phyloP scores from a whole-genome alignment of 2,888 invertebrate genomes.

The Nysson spinosus region DNA sequence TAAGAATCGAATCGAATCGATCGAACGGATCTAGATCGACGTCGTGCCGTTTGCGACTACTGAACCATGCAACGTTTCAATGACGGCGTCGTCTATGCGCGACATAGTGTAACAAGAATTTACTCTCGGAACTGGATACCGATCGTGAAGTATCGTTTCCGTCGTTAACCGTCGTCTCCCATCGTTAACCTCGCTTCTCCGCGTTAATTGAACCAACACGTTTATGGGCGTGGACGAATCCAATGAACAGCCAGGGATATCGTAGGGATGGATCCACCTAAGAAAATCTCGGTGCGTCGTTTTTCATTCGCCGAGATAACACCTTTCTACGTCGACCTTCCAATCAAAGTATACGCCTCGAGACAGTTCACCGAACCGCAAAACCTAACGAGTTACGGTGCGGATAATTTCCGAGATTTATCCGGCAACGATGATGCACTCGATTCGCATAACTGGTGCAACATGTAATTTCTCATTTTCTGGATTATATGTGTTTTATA shows the following conservation, averaged over 20 bases:
- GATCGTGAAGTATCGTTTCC: conserved; percentile 29
- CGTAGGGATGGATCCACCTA: neutral
- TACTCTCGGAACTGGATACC: too few relatives aligned
- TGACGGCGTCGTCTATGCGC: conserved; percentile 22
- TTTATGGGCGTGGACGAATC: conserved; percentile 24
- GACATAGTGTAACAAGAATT: too few relatives aligned
- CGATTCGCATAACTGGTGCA: neutral
- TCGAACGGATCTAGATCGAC: conserved; percentile 46
- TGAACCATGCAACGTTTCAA: conserved; percentile 45
- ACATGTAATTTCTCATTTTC: too few relatives aligned
- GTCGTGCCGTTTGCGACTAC: conserved; percentile 24
- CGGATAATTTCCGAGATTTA: neutral
- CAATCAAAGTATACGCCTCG: neutral
- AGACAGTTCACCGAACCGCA: conserved; percentile 1
- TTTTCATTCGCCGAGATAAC: neutral
- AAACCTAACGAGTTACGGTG: neutral
- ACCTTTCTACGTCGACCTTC: neutral
- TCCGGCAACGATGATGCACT: neutral
- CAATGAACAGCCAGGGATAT: neutral
- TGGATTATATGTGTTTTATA: too few relatives aligned
- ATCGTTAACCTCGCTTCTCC: conserved; percentile 21
- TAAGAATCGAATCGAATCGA: conserved; percentile 26
- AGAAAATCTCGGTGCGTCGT: conserved; percentile 3
- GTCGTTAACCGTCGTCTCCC: conserved; percentile 43
- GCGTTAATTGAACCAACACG: conserved; percentile 50